phyloP scores from a whole-genome alignment of 2,888 invertebrate species.

The Pollenia labialis region DNA sequence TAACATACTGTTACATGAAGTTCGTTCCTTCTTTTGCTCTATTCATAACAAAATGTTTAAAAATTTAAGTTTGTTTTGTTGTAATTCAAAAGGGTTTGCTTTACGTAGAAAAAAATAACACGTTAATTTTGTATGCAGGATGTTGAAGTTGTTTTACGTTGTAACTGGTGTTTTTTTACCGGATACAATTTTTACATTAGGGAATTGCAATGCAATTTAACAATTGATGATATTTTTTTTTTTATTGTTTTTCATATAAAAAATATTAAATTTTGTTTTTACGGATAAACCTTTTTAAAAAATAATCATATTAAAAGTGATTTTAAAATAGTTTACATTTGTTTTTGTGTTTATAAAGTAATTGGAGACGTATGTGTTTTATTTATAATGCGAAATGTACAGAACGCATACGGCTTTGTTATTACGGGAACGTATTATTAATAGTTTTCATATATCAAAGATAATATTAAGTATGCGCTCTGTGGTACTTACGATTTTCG shows the following conservation, averaged over 20 bases:
- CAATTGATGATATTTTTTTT: slow-evolving; percentile 20
- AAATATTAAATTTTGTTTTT: slow-evolving; percentile 31
- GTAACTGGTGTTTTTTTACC: slow-evolving; percentile 41
- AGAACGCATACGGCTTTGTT: too few relatives aligned
- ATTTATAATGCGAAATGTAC: too few relatives aligned
- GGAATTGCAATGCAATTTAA: slow-evolving; percentile 30
- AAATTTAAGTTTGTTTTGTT: background rate
- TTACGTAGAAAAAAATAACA: background rate
- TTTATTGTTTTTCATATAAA: background rate
- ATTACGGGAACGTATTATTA: background rate
- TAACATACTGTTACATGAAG: slow-evolving; percentile 10
- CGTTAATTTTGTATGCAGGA: slow-evolving; percentile 10
- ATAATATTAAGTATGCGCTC: slow-evolving; percentile 9
- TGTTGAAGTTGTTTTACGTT: slow-evolving; percentile 46
- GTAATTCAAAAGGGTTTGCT: background rate
- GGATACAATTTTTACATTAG: slow-evolving; percentile 45
- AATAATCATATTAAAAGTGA: slow-evolving; percentile 30
- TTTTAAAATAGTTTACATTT: slow-evolving; percentile 6
- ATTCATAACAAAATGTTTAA: slow-evolving; percentile 2
- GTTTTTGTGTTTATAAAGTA: background rate
- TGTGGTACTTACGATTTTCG: background rate
- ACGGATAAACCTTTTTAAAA: background rate
- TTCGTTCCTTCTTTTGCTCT: background rate
- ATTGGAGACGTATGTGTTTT: too few relatives aligned
- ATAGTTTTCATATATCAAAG: background rate